Base-by-base conservation (phyloP, 2,113 vertebrate genomes). In the Ailurus styani region DNA sequence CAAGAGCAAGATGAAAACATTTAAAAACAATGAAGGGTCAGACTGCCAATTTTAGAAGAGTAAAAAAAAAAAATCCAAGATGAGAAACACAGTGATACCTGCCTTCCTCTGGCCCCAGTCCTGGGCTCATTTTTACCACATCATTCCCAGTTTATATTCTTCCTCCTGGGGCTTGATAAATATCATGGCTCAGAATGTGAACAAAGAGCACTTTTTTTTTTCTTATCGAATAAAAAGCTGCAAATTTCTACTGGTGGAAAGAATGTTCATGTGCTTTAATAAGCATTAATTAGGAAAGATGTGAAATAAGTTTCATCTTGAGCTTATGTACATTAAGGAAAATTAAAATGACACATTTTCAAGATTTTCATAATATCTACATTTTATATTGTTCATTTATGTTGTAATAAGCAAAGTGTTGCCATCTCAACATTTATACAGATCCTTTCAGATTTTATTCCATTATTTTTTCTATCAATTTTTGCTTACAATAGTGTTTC, bases 261-360 rank as follows among this genome's bases (percentile, higher is more conserved):
- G 7, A 82, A 88, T 66, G 57, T 91, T 85, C 21, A 31, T 64
- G 40, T 31, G n/a, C 5, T 96, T 93, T 66, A 77, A 78, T 92
- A 86, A 91, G 31, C 34, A 82, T 64, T 93, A 81, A 81, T 93
- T 97, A 96, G 45, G 40, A 86, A 88, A 94, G 12, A 75, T 45
- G 77, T 77, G 13, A 95, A 87, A 57, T 52, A 2, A 78, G 68
- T 81, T 93, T 91, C 23, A 85, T 34, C 7, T 81, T 60, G 45
- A 96, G 31, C n/a, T 82, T 83, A 73, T n/a, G 21, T 15, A 93
- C 5, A 57, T 42, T n/a, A 34, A 92, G 12, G 15, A 77, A 97
- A 93, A 87, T 64, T 55, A 82, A 92, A 93, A 83, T 88, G 68
- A 62, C 11, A 52, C 2, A 25, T 70, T 94, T 96, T 88, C 9